phyloP scores from a whole-genome alignment of 2,113 vertebrate species.

The Terrapene triunguis region DNA sequence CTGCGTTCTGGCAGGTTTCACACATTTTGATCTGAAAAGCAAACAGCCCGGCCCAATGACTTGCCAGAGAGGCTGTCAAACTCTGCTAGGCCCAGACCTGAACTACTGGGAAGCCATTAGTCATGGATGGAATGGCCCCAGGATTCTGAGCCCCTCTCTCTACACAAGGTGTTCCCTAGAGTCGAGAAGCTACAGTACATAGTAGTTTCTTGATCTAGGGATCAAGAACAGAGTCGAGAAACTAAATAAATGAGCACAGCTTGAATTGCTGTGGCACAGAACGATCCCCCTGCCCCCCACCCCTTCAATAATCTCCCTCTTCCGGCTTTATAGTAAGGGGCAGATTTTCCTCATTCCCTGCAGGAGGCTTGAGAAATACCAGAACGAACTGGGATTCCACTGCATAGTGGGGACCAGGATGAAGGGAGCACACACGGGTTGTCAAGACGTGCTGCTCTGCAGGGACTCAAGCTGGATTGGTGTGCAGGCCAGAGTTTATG shows the following conservation, averaged over 20 bases:
- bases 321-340: neutral
- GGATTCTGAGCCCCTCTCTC: neutral
- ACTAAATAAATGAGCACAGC: accelerated
- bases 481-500: neutral
- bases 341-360: neutral
- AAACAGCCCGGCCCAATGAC: neutral
- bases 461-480: neutral
- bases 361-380: neutral
- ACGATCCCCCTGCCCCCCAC: neutral
- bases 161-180: neutral
- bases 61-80: accelerated
- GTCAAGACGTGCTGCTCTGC: neutral
- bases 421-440: neutral
- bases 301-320: neutral
- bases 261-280: neutral
- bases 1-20: slow-evolving; percentile 89
- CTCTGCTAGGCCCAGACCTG: neutral
- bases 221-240: neutral
- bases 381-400: neutral
- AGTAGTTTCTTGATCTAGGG: no score
- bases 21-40: slow-evolving; percentile 89
- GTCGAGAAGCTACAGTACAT: neutral
- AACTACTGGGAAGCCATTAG: neutral
- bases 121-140: neutral
- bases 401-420: neutral